Evolutionary conservation across 2,113 vertebrate genomes (phyloP).

Genomic region (Brachyistius frenatus): DNA sequence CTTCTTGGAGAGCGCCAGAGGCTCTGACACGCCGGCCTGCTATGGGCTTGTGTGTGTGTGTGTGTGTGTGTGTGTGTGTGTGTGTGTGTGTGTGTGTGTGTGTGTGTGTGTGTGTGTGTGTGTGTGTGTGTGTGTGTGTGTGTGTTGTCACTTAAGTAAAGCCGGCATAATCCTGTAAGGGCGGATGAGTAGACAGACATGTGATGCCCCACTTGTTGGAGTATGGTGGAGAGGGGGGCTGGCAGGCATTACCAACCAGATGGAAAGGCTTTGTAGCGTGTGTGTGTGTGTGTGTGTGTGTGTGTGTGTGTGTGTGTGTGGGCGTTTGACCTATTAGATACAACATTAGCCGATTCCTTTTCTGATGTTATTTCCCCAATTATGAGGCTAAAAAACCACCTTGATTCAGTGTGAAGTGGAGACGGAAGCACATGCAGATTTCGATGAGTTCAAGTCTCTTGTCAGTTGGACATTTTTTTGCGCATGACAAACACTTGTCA

Average conservation of each 20-base stretch:
- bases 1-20: constrained; percentile 14
- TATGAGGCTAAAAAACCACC: background rate
- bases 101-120: constrained; percentile 49
- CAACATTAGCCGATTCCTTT: background rate
- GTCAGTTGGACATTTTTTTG: constrained; percentile 19
- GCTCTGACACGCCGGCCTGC: constrained; percentile 20
- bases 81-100: constrained; percentile 69
- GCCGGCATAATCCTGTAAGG: constrained; percentile 84
- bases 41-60: constrained; percentile 48
- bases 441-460: background rate
- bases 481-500: constrained; percentile 45
- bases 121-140: constrained; percentile 39
- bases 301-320: constrained; percentile 27
- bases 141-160: constrained; percentile 81
- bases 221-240: constrained; percentile 43
- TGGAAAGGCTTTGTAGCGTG: constrained; percentile 73
- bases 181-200: constrained; percentile 82
- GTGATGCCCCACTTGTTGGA: constrained; percentile 80
- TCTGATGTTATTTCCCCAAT: background rate
- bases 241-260: constrained; percentile 71
- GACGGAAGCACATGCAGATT: background rate
- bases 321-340: constrained; percentile 51
- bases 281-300: constrained; percentile 45
- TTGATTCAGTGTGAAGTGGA: background rate
- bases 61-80: constrained; percentile 41